Evolutionary conservation across 2,113 vertebrate genomes (phyloP).

Genomic region (Chaetops frenatus): DNA sequence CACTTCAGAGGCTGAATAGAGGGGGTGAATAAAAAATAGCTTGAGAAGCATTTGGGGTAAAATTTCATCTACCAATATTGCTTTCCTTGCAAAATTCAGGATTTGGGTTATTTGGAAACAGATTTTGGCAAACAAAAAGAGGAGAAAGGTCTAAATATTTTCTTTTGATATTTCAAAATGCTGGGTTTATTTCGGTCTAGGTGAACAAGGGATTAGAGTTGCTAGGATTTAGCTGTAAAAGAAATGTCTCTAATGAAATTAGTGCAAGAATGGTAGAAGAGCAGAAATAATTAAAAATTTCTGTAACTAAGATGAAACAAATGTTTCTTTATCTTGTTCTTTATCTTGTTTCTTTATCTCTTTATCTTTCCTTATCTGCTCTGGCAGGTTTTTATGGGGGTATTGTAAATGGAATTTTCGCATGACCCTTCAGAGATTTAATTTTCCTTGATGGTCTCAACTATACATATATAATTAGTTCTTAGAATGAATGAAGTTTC

Average conservation of each 20-base stretch:
- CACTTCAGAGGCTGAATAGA: too few relatives aligned
- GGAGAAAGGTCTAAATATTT: not conserved
- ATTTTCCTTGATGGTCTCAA: slow-evolving; percentile 46
- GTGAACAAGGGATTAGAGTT: not conserved
- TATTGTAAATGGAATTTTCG: slow-evolving; percentile 13
- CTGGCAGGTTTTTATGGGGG: not conserved
- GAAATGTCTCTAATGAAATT: not conserved
- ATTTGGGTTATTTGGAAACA: not conserved
- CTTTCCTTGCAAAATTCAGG: not conserved
- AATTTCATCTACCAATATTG: not conserved
- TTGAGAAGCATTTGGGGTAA: not conserved
- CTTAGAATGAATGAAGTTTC: slow-evolving; percentile 46
- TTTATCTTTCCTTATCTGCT: not conserved
- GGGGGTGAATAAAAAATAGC: not conserved
- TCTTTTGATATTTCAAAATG: not conserved
- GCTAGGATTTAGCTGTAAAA: not conserved
- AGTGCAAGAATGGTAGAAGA: not conserved
- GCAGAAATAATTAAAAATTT: not conserved
- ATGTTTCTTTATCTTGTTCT: not conserved
- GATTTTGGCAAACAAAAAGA: not conserved
- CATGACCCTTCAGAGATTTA: slow-evolving; percentile 48
- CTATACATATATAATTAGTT: slow-evolving; percentile 46
- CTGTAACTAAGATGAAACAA: not conserved
- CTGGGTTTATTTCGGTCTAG: not conserved
- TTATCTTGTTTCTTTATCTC: not conserved